These are phyloP conservation scores for Drosophila kuntzei DNA, from an alignment of 2,888 invertebrate genomes.

Conservation along the genomic window DNA sequence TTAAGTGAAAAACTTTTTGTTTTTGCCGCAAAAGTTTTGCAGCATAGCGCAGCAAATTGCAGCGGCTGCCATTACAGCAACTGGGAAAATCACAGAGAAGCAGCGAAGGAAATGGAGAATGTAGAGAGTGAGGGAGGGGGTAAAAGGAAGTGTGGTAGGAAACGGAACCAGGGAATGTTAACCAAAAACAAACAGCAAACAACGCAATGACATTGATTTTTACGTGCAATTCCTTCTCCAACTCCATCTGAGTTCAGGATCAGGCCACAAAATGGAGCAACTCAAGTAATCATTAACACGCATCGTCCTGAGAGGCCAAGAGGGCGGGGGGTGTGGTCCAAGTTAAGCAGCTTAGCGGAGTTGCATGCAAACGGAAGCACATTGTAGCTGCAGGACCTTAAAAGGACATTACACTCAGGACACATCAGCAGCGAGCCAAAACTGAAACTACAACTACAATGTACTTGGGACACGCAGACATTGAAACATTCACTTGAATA, in stretches of 20 bases:
- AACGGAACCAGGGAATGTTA: conserved; percentile 75
- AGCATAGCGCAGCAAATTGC: conserved; percentile 71
- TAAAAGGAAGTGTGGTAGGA: conserved; percentile 38
- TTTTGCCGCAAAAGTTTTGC: conserved; percentile 73
- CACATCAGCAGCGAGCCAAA: conserved; percentile 48
- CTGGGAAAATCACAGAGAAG: conserved; percentile 62
- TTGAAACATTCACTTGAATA: conserved; percentile 32
- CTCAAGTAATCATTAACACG: conserved; percentile 80
- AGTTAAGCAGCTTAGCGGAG: conserved; percentile 73
- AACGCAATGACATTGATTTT: conserved; percentile 79
- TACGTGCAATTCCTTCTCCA: conserved; percentile 43
- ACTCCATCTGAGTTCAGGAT: conserved; percentile 27
- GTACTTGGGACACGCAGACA: conserved; percentile 64
- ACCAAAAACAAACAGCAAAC: conserved; percentile 77
- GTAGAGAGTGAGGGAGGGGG: background rate
- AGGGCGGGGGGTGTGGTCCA: background rate
- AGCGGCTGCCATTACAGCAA: conserved; percentile 70
- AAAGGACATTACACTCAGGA: conserved; percentile 73
- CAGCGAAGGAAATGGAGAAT: background rate
- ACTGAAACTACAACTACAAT: conserved; percentile 65
- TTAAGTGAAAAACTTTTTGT: conserved; percentile 79
- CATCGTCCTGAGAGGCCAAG: conserved; percentile 35
- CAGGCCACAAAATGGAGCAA: conserved; percentile 70
- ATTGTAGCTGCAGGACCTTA: conserved; percentile 61
- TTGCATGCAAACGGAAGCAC: conserved; percentile 75